These are phyloP conservation scores for Onychomys leucogaster DNA, from an alignment of 2,797 vertebrate species.

Conservation along the genomic window DNA sequence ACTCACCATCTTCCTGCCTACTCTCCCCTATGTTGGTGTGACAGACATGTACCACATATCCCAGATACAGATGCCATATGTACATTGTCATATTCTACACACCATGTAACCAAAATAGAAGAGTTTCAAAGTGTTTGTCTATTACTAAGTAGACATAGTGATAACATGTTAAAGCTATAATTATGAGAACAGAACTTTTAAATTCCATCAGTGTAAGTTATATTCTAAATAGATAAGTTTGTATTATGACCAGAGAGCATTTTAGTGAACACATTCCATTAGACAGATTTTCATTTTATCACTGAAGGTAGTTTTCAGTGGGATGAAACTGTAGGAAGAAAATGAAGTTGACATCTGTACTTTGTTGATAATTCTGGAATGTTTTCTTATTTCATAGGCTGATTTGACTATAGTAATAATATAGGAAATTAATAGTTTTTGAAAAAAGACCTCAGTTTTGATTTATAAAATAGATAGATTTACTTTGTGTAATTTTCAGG, in stretches of 20 bases:
- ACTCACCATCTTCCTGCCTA: not conserved
- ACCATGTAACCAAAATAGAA: not conserved
- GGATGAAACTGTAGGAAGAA: not conserved
- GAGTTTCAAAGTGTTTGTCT: slow-evolving; percentile 20
- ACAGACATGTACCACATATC: not conserved
- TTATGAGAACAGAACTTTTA: slow-evolving; percentile 15
- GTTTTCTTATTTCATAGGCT: slow-evolving; percentile 15
- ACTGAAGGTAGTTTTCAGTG: not conserved
- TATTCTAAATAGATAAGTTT: not conserved
- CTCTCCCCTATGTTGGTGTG: not conserved
- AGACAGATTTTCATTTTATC: not conserved
- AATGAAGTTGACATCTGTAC: not conserved
- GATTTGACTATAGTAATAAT: not conserved
- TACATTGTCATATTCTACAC: not conserved
- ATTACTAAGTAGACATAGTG: not conserved
- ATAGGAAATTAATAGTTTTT: not conserved
- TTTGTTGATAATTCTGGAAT: slow-evolving; percentile 28
- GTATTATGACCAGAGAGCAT: not conserved
- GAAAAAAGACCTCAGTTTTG: slow-evolving; percentile 44
- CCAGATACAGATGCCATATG: not conserved
- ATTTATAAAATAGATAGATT: slow-evolving; percentile 12
- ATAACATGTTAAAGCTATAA: not conserved
- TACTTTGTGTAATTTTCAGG: not conserved
- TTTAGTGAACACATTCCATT: not conserved
- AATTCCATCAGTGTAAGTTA: not conserved